Base-by-base conservation (phyloP, 2,888 invertebrate genomes). In the Pseudococcus jackbeardsleyi region DNA sequence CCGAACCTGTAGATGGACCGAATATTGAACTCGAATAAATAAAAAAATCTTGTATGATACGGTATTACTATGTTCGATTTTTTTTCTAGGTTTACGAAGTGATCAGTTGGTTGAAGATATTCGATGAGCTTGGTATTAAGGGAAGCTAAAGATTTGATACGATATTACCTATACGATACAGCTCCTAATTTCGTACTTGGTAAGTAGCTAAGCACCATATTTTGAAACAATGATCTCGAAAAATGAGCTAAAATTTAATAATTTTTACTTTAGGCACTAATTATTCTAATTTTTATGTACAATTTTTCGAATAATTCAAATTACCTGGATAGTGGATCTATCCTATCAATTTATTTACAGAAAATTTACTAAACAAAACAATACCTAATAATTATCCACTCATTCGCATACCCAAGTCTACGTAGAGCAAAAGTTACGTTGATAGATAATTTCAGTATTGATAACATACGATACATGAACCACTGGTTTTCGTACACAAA, bases 1-100 rank as follows among this genome's bases (percentile, higher is more conserved):
- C 39, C n/a, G 50, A 72, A 86, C 68, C n/a, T 59, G 59, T 59
- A 59, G 19, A 59, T 59, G 59, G 59, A 59, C 59, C 59, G 59
- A 59, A 59, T 59, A 77, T 86, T 86, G 86, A 86, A 86, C 86
- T 77, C 68, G 59, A 59, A 59, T 59, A 59, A 59, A 59, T 59
- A 59, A 7, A 59, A 59, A 59, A 59, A 59, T 59, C 59, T 59
- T 19, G 59, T 59, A 59, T 19, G 6, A 19, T 59, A 19, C 17
- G 59, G 19, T 59, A 59, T 19, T 59, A 59, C 59, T 59, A 59
- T 59, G 59, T 59, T 59, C 4, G 19, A 59, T 19, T 19, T 59
- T 59, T n/a, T 59, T 59, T n/a, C 19, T 59, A 5, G n/a, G 19
- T 19, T 0, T 59, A 9, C 19, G 59, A 59, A 46, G 46, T 50